These are phyloP conservation scores for Pleuronectes platessa DNA, from an alignment of 2,113 vertebrate genomes.

Conservation along the genomic window DNA sequence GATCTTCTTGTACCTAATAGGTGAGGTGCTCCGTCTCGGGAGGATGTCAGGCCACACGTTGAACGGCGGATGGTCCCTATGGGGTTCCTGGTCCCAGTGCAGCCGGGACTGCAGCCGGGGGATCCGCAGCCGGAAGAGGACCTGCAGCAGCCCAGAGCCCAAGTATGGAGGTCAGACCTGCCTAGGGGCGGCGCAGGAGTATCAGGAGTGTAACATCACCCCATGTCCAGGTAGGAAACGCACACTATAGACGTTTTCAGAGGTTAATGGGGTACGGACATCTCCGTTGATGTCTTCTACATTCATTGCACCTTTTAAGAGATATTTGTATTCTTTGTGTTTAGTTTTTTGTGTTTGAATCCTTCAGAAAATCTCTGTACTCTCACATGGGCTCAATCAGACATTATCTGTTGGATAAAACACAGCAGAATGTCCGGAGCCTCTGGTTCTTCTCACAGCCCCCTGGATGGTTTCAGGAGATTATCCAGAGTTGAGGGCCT, in stretches of 20 bases:
- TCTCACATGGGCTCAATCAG: no score
- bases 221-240: constrained; percentile 91
- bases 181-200: constrained; percentile 89
- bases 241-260: no score
- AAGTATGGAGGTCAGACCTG: constrained; percentile 92
- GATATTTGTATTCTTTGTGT: no score
- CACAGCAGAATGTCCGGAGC: neutral
- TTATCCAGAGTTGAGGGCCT: neutral
- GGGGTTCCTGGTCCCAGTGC: constrained; percentile 95
- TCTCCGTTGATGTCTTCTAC: no score
- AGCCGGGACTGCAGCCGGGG: constrained; percentile 95
- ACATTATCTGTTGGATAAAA: no score
- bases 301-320: no score
- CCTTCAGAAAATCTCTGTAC: no score
- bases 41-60: constrained; percentile 88
- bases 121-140: constrained; percentile 91
- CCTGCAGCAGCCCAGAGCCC: constrained; percentile 94
- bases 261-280: no score
- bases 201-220: constrained; percentile 95
- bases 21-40: constrained; percentile 91
- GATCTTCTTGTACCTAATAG: constrained; percentile 62
- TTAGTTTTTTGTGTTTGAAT: no score
- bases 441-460: neutral
- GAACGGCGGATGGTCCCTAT: constrained; percentile 93
- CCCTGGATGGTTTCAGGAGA: neutral